Evolutionary conservation across 2,888 invertebrate species (phyloP), one percentile per base, ranked within the genome.

Genomic region (Sepioteuthis lessoniana): DNA sequence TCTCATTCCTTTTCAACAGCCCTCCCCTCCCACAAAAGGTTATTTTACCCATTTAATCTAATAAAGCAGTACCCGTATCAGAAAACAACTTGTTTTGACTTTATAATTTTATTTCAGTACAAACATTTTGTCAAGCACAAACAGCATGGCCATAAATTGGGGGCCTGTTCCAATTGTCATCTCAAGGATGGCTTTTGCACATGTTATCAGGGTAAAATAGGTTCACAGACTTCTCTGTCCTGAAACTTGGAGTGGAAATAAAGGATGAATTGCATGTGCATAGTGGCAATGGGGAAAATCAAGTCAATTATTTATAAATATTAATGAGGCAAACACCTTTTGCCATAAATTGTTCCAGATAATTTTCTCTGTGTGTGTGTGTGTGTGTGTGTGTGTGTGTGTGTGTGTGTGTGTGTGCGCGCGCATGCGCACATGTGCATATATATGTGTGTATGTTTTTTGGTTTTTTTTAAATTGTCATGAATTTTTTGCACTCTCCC

Each of bases 91-190:
- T 92, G 91, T 42, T 76, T 76, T 76, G 47, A 93, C 60, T 93
- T 93, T 37, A 93, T 93, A 93, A 93, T 50, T 93, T 93, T 93
- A 93, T 50, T 93, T 93, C 93, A 55, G n/a, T 93, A 93, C 93
- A 93, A 93, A 93, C 93, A 93, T 93, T 91, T 38, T 91, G 35
- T 60, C 46, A 93, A 93, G 93, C 93, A 93, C 93, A 93, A 93
- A 93, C 93, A 93, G 93, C 60, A 50, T 93, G 93, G 93, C 93
- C 50, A 60, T 50, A 37, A 93, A 47, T 60, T 60, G 60, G 16
- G 37, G 31, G 93, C 60, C 93, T 50, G 35, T 35, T 93, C n/a
- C 37, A 50, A 60, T 38, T 60, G 42, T n/a, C 91, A 38, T 46
- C 46, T 90, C 90, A 25, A 28, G 31, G 37, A 46, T 38, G n/a